Evolutionary conservation across 2,888 invertebrate genomes (phyloP).

Genomic region (Idaea biselata): DNA sequence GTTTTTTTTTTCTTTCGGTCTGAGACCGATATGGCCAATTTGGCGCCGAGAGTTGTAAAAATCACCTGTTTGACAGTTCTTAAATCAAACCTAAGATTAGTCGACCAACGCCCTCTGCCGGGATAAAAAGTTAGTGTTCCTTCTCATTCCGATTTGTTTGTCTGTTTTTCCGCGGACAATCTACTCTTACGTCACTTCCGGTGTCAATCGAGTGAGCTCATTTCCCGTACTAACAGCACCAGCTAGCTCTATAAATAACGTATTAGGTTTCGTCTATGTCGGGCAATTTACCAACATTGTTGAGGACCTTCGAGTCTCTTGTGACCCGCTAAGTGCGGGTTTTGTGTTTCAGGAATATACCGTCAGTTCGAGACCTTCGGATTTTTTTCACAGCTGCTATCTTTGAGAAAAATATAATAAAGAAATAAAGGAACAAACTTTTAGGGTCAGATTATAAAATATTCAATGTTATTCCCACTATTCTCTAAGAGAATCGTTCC

Average conservation of each 20-base stretch:
- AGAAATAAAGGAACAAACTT: background rate
- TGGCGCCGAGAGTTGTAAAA: no score
- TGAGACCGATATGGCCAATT: no score
- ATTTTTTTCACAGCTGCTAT: background rate
- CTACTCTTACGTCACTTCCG: background rate
- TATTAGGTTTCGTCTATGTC: background rate
- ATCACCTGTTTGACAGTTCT: no score
- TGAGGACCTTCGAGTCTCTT: background rate
- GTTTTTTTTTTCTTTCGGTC: no score
- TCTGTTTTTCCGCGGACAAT: background rate
- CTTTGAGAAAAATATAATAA: background rate
- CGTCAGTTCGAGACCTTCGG: background rate
- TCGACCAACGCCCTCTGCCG: no score
- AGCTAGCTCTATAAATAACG: background rate
- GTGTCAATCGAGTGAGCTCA: conserved; percentile 1
- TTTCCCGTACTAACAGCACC: background rate
- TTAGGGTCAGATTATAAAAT: background rate
- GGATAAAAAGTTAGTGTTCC: no score
- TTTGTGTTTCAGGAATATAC: background rate
- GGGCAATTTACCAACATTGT: background rate
- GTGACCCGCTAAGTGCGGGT: background rate
- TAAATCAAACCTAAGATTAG: no score
- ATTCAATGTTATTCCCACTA: background rate
- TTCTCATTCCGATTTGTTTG: background rate
- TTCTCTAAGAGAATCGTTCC: background rate